Conservation (phyloP, 2,113 vertebrate species). For the Cygnus buccinator region DNA sequence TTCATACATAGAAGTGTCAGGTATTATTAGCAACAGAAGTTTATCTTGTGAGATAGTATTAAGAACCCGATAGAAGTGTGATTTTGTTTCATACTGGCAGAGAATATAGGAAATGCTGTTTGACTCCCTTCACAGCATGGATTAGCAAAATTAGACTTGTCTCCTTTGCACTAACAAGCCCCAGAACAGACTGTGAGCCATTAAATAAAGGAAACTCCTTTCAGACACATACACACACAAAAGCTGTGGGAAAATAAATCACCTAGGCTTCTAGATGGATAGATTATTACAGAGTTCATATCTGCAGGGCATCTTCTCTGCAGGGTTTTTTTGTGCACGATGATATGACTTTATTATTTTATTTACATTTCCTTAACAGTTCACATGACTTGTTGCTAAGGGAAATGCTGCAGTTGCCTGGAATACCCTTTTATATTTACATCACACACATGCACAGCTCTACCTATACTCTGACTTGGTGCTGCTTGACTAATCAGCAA, state of each 20-base stretch:
- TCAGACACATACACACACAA: neutral
- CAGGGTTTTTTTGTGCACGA: slow-evolving; percentile 10
- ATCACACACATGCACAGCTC: neutral
- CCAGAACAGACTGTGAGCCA: slow-evolving; percentile 40
- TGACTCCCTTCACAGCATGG: slow-evolving; percentile 25
- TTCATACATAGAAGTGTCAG: slow-evolving; percentile 37
- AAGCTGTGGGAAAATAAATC: slow-evolving; percentile 33
- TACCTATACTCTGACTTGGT: neutral
- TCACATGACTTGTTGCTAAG: slow-evolving; percentile 70
- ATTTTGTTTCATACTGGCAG: slow-evolving; percentile 55
- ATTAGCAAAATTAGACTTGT: slow-evolving; percentile 49
- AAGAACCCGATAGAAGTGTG: slow-evolving; percentile 53
- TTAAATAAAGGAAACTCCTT: slow-evolving; percentile 50
- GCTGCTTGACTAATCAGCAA: slow-evolving; percentile 24
- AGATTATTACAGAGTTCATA: slow-evolving; percentile 27
- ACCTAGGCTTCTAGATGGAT: neutral
- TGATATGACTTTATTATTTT: slow-evolving; percentile 58
- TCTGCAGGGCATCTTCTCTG: neutral
- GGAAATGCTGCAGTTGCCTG: slow-evolving; percentile 70
- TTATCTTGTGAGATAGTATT: slow-evolving; percentile 58
- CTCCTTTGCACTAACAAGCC: slow-evolving; percentile 55
- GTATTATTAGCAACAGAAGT: slow-evolving; percentile 48
- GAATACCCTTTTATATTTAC: slow-evolving; percentile 54
- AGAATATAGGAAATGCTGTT: slow-evolving; percentile 28
- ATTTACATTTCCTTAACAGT: slow-evolving; percentile 73